Evolutionary conservation across 2,888 invertebrate species (phyloP).

Genomic region (Chironomus riparius): DNA sequence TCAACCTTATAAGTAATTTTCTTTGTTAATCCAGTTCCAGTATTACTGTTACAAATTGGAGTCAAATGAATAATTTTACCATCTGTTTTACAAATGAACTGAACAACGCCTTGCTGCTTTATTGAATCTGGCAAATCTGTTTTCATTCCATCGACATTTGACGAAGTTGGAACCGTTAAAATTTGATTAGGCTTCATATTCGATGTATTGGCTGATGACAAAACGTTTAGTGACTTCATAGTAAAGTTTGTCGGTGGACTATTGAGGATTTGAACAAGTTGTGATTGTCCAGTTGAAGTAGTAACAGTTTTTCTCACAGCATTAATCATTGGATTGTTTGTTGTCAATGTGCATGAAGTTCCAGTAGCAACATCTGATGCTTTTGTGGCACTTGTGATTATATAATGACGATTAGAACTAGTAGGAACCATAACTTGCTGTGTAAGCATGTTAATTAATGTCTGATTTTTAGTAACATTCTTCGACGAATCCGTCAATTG

Average conservation of each 20-base stretch:
- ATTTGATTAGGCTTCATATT: background rate
- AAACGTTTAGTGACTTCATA: background rate
- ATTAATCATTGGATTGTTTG: background rate
- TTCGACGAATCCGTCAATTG: background rate
- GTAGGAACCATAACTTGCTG: constrained; percentile 19
- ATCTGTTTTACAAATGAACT: constrained; percentile 56
- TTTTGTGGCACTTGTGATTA: constrained; percentile 7
- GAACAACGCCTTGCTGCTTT: constrained; percentile 47
- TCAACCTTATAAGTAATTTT: constrained; percentile 38
- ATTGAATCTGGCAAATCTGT: background rate
- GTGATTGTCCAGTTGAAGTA: constrained; percentile 7
- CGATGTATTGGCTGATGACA: background rate
- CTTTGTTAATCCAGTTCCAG: constrained; percentile 42
- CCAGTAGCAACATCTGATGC: background rate
- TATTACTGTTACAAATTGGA: constrained; percentile 45
- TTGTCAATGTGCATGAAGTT: background rate
- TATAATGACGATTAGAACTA: constrained; percentile 12
- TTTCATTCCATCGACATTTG: constrained; percentile 32
- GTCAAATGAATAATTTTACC: constrained; percentile 51
- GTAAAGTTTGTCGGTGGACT: constrained; percentile 26
- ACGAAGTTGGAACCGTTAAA: background rate
- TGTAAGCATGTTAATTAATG: constrained; percentile 21
- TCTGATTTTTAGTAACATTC: constrained; percentile 14
- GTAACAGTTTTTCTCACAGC: background rate
- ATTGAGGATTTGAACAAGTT: constrained; percentile 28